A percentile compares a stretch with the other conserved stretches of the same genome.
These are phyloP conservation scores for Jacana jacana DNA, from an alignment of 2,113 vertebrate genomes.

Conservation along the genomic window DNA sequence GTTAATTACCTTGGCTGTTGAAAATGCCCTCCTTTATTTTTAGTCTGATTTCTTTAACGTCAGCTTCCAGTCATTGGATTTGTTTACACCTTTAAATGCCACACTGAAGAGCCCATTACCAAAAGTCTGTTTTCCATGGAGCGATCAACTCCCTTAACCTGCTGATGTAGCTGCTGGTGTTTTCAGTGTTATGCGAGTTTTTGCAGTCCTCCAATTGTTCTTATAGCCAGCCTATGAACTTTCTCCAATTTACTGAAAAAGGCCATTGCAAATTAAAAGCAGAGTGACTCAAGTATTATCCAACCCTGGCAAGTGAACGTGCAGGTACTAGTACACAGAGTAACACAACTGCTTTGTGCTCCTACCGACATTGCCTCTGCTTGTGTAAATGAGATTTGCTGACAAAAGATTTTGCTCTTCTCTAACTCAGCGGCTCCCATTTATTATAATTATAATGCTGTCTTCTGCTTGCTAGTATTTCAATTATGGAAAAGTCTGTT, in stretches of 20 bases:
- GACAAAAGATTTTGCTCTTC: not conserved
- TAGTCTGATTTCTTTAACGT: not conserved
- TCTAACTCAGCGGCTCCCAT: not conserved
- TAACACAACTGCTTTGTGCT: not conserved
- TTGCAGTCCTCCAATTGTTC: not conserved
- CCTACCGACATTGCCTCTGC: not conserved
- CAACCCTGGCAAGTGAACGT: not conserved
- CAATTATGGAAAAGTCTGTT: conserved; percentile 23
- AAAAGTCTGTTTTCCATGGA: not conserved
- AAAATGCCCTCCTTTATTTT: conserved; percentile 28
- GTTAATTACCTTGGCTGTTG: conserved; percentile 38
- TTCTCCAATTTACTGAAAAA: not conserved
- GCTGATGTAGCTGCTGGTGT: not conserved
- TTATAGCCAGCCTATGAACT: not conserved
- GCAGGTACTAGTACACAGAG: not conserved
- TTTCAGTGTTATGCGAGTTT: not conserved
- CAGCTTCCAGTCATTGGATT: not conserved
- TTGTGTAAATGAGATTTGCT: conserved; percentile 18
- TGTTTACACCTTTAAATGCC: not conserved
- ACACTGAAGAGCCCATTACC: not conserved
- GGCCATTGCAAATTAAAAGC: not conserved
- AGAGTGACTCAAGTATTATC: not conserved
- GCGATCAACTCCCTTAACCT: not conserved
- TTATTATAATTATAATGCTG: conserved; percentile 6
- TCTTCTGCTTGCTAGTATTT: conserved; percentile 37